Conservation (phyloP, 2,888 invertebrate species). For the Lobophora halterata region DNA sequence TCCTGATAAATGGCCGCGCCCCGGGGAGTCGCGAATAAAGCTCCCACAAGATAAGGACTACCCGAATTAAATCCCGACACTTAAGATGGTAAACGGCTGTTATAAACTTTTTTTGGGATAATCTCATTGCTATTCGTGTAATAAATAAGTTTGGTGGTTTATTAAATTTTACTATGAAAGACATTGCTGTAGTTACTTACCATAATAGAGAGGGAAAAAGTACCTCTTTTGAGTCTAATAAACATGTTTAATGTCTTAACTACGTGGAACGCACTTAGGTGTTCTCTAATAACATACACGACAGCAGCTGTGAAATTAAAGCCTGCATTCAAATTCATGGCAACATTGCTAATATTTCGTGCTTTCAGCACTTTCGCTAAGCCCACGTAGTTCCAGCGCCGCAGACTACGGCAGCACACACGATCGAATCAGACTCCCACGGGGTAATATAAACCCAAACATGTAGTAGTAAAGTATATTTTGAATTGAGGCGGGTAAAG, state of each 20-base stretch:
- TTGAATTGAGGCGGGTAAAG: slow-evolving; percentile 37
- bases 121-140: slow-evolving; percentile 29
- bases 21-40: slow-evolving; percentile 54
- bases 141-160: slow-evolving; percentile 16
- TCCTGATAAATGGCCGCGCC: slow-evolving; percentile 67
- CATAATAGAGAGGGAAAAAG: too few species aligned
- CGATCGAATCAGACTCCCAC: slow-evolving; percentile 46
- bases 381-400: slow-evolving; percentile 48
- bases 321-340: slow-evolving; percentile 34
- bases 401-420: slow-evolving; percentile 46
- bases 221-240: too few species aligned
- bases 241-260: too few species aligned
- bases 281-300: too few species aligned
- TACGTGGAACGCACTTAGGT: too few species aligned
- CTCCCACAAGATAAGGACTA: slow-evolving; percentile 53
- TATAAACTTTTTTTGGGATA: slow-evolving; percentile 33
- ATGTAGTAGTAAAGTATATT: slow-evolving; percentile 43
- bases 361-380: slow-evolving; percentile 52
- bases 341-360: slow-evolving; percentile 39
- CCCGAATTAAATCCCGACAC: slow-evolving; percentile 46
- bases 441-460: slow-evolving; percentile 36
- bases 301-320: slow-evolving; percentile 11
- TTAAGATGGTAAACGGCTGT: slow-evolving; percentile 40
- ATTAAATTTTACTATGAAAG: not conserved
- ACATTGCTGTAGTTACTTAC: too few species aligned